These are phyloP conservation scores for Rafetus swinhoei DNA, from an alignment of 2,113 vertebrate genomes.

Conservation along the genomic window DNA sequence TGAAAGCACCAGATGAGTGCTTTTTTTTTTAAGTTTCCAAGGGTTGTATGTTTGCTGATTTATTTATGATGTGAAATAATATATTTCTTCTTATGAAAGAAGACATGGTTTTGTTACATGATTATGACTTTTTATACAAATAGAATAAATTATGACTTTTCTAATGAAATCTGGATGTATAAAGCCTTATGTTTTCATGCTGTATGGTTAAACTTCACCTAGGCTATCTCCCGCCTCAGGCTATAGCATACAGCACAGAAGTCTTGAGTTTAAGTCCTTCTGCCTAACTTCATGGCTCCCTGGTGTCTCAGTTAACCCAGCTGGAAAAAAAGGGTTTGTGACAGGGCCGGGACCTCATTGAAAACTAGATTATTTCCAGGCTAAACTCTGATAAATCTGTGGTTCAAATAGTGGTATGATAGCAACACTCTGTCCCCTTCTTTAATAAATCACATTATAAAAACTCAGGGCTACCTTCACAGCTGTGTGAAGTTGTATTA, in stretches of 20 bases:
- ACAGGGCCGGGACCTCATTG: background rate
- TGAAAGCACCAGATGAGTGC: slow-evolving; percentile 77
- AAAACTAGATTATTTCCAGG: slow-evolving; percentile 18
- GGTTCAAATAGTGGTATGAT: background rate
- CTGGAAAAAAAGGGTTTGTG: background rate
- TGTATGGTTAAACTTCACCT: background rate
- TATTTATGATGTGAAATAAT: slow-evolving; percentile 89
- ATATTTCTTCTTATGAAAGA: slow-evolving; percentile 85
- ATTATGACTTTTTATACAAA: slow-evolving; percentile 84
- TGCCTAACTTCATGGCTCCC: background rate
- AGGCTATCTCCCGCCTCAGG: background rate
- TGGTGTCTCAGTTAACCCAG: background rate
- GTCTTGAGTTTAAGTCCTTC: background rate
- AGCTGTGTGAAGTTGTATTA: slow-evolving; percentile 1
- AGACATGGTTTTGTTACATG: slow-evolving; percentile 83
- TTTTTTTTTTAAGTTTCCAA: slow-evolving; percentile 78
- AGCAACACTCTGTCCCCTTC: background rate
- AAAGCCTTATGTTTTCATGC: background rate
- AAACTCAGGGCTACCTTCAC: background rate
- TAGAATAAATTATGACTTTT: slow-evolving; percentile 87
- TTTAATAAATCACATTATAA: background rate
- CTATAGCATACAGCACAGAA: background rate
- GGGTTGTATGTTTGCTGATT: slow-evolving; percentile 80
- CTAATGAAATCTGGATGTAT: slow-evolving; percentile 65
- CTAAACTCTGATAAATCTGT: background rate